Evolutionary conservation across 2,888 invertebrate species (phyloP).

Genomic region (Ephialtes manifestator): DNA sequence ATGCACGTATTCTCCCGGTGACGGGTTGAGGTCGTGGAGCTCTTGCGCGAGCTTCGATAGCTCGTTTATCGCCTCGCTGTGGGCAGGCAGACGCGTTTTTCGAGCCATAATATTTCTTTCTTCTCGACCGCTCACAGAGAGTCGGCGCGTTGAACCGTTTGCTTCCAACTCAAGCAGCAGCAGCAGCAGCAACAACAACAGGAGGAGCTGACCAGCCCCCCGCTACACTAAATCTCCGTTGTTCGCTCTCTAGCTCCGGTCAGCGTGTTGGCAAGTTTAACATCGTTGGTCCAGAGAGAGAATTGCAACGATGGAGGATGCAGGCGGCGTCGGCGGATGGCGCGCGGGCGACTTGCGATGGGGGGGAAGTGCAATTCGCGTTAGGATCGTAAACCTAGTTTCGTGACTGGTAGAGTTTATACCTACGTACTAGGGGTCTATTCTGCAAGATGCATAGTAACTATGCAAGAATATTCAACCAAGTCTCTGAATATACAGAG

Average conservation of each 20-base stretch:
- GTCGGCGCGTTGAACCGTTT: constrained; percentile 20
- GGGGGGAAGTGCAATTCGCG: constrained; percentile 50
- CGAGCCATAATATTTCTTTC: constrained; percentile 70
- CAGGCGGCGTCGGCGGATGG: constrained; percentile 30
- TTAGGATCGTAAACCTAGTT: constrained; percentile 68
- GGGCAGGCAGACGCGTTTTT: constrained; percentile 70
- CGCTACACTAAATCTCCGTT: constrained; percentile 51
- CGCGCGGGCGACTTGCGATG: constrained; percentile 13
- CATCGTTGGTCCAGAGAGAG: constrained; percentile 63
- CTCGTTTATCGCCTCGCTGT: constrained; percentile 71
- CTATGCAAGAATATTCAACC: constrained; percentile 1
- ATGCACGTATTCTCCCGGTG: neutral
- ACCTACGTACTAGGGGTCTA: neutral
- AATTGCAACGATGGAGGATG: constrained; percentile 45
- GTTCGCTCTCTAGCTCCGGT: constrained; percentile 40
- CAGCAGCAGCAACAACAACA: constrained; percentile 7
- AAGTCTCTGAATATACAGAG: constrained; percentile 14
- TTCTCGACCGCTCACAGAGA: constrained; percentile 45
- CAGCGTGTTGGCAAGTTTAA: constrained; percentile 73
- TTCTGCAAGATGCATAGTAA: constrained; percentile 13
- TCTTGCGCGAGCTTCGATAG: constrained; percentile 63
- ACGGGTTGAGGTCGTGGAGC: neutral
- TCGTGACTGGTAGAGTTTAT: constrained; percentile 31
- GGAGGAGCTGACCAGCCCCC: neutral
- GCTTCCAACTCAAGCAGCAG: constrained; percentile 2